Percentiles rank a stretch among this genome's conserved stretches.
These are phyloP conservation scores for Drosophila fungiperda DNA, from an alignment of 2,888 invertebrate species.

Conservation along the genomic window DNA sequence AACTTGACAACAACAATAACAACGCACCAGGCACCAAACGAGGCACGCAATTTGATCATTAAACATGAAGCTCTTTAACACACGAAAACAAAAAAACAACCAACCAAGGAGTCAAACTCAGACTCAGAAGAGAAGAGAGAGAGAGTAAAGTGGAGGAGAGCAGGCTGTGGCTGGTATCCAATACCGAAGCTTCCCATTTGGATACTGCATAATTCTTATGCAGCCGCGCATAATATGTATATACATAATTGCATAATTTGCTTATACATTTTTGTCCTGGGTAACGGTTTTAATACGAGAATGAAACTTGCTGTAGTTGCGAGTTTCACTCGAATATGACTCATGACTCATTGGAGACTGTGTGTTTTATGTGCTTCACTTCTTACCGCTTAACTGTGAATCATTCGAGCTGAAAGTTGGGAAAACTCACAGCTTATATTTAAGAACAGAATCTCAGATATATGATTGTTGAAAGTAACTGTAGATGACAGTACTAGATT, in stretches of 20 bases:
- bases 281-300: slow-evolving; percentile 15
- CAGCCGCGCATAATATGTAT: slow-evolving; percentile 53
- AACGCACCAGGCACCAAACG: slow-evolving; percentile 72
- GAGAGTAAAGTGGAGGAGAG: slow-evolving; percentile 6
- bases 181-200: slow-evolving; percentile 19
- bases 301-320: not conserved
- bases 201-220: slow-evolving; percentile 39
- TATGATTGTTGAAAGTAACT: not conserved
- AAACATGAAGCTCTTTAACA: slow-evolving; percentile 81
- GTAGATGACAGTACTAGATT: not conserved
- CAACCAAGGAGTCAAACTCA: slow-evolving; percentile 3
- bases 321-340: not conserved
- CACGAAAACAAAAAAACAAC: slow-evolving; percentile 63
- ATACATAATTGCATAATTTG: slow-evolving; percentile 60
- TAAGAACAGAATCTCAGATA: not conserved
- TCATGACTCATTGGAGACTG: slow-evolving; percentile 30
- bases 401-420: slow-evolving; percentile 22
- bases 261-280: slow-evolving; percentile 57
- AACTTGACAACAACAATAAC: slow-evolving; percentile 35
- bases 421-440: not conserved
- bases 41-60: slow-evolving; percentile 80
- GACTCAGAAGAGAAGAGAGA: slow-evolving; percentile 8
- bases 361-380: not conserved
- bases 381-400: slow-evolving; percentile 17
- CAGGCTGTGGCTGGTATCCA: slow-evolving; percentile 22